Evolutionary conservation across 2,113 vertebrate species (phyloP).

Genomic region (Boulengeromyrus knoepffleri): DNA sequence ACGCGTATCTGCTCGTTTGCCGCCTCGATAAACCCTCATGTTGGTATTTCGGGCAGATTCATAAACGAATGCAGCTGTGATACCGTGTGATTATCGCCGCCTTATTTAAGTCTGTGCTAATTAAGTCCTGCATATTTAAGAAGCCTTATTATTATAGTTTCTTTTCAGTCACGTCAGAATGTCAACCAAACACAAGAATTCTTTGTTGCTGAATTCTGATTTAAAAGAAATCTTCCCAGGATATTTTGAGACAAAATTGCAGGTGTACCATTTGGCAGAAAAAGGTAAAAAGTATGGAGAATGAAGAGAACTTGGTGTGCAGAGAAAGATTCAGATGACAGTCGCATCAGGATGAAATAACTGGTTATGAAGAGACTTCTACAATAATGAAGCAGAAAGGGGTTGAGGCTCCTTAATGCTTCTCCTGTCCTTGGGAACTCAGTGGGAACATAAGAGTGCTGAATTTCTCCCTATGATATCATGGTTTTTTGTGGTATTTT

Average conservation of each 20-base stretch:
- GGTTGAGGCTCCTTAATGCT: not conserved
- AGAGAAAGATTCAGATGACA: not conserved
- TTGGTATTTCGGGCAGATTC: not conserved
- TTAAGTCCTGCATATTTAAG: not conserved
- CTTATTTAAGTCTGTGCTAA: not conserved
- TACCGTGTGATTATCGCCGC: not conserved
- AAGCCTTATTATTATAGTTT: not conserved
- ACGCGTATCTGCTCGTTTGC: not conserved
- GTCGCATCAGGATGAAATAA: not conserved
- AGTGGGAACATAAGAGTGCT: not conserved
- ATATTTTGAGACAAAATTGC: not conserved
- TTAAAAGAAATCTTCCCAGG: not conserved
- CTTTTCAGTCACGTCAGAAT: not conserved
- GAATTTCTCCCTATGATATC: not conserved
- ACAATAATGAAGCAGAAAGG: not conserved
- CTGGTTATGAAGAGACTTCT: not conserved
- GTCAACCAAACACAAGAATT: not conserved
- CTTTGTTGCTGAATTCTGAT: not conserved
- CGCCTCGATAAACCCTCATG: not conserved
- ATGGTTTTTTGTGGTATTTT: not conserved
- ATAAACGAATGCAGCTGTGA: not conserved
- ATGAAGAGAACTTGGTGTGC: not conserved
- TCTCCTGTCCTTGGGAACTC: not conserved
- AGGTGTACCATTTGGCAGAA: not conserved
- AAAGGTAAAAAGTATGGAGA: not conserved